Conservation (phyloP, 2,888 invertebrate species). For the Lacanobia oleracea region DNA sequence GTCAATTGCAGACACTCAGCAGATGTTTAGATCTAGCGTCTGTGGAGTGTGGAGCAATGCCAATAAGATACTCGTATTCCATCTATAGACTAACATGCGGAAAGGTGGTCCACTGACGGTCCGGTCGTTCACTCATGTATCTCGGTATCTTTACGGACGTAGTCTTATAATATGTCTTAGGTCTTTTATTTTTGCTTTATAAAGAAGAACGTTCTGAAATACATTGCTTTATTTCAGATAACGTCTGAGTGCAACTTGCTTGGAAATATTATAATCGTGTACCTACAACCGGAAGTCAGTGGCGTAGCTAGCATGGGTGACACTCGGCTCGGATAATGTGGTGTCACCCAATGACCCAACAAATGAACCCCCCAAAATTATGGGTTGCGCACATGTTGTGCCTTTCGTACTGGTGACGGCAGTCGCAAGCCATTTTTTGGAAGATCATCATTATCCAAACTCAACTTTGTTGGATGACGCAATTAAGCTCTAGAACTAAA, state of each 20-base stretch:
- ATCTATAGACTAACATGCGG: slow-evolving; percentile 30
- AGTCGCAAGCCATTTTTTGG: too few species aligned
- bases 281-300: too few species aligned
- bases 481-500: too few species aligned
- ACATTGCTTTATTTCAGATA: neutral
- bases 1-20: slow-evolving; percentile 21
- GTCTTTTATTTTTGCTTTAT: neutral
- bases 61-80: slow-evolving; percentile 47
- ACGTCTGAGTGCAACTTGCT: neutral
- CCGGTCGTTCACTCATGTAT: slow-evolving; percentile 47
- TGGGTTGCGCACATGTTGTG: too few species aligned
- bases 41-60: slow-evolving; percentile 60
- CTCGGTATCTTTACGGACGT: neutral
- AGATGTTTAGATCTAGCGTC: slow-evolving; percentile 43
- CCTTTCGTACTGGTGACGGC: too few species aligned
- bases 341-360: too few species aligned
- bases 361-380: too few species aligned
- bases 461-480: too few species aligned
- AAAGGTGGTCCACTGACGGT: slow-evolving; percentile 31
- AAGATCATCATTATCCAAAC: too few species aligned
- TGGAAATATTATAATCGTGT: slow-evolving; percentile 2
- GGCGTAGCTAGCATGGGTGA: too few species aligned
- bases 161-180: neutral
- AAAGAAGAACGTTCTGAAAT: neutral
- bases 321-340: too few species aligned